Evolutionary conservation across 1,140 invertebrate genomes (phyloP).

Genomic region (Calycopis cecrops): DNA sequence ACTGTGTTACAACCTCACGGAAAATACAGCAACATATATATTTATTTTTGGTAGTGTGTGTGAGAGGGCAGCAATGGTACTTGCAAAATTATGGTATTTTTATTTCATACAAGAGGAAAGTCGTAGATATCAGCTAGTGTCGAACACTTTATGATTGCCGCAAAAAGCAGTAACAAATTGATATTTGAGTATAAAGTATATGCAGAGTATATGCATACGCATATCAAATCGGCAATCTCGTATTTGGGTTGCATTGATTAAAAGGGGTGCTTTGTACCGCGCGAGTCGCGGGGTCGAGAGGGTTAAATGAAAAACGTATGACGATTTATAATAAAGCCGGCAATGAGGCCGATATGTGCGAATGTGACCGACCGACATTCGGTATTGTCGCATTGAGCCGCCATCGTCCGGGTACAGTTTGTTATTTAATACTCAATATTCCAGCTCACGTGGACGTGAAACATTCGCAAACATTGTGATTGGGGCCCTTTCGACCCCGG

Average conservation of each 20-base stretch:
- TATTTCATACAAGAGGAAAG: too few relatives aligned
- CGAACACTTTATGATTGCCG: too few relatives aligned
- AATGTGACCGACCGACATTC: constrained; percentile 8
- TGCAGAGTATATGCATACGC: too few relatives aligned
- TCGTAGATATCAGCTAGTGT: too few relatives aligned
- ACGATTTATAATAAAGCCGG: constrained; percentile 9
- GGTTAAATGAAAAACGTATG: constrained; percentile 11
- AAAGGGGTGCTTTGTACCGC: constrained; percentile 5
- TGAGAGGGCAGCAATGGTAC: too few relatives aligned
- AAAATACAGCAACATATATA: too few relatives aligned
- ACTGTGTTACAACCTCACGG: too few relatives aligned
- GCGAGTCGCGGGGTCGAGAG: not conserved
- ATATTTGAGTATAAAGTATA: not conserved
- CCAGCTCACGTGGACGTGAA: constrained; percentile 38
- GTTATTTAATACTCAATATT: constrained; percentile 47
- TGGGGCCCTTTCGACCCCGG: constrained; percentile 31
- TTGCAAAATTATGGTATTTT: too few relatives aligned
- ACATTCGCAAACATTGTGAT: constrained; percentile 46
- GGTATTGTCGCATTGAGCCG: constrained; percentile 2
- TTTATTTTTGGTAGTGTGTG: too few relatives aligned
- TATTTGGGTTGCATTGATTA: constrained; percentile 11
- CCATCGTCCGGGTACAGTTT: constrained; percentile 22
- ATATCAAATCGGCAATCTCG: constrained; percentile 8
- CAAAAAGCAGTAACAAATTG: too few relatives aligned
- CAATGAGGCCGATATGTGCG: not conserved